Evolutionary conservation across 64 coral and sea anemone genomes (phyloP).

Genomic region (Actinia tenebrosa): DNA sequence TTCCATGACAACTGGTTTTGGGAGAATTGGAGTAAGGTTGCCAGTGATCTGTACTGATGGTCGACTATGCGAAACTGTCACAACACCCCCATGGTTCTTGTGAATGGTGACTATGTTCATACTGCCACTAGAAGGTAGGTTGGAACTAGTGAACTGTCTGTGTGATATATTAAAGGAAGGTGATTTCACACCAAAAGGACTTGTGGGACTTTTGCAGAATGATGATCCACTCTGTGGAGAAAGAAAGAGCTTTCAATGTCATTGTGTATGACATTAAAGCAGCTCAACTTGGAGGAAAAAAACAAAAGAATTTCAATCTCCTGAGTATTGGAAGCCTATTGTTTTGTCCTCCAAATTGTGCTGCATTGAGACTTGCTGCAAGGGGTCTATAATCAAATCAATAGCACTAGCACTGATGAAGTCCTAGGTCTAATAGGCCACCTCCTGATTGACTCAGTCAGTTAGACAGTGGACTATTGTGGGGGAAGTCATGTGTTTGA

Average conservation of each 20-base stretch:
- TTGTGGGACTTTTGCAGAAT: constrained; percentile 4
- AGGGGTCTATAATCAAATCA: too few relatives aligned
- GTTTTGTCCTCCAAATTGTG: too few relatives aligned
- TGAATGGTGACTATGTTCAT: background rate
- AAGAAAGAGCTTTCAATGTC: background rate
- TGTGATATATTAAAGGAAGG: background rate
- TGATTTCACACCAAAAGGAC: background rate
- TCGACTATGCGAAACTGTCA: background rate
- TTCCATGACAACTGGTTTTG: background rate
- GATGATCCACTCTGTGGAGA: background rate
- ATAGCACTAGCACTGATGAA: too few relatives aligned
- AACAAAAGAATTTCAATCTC: too few relatives aligned
- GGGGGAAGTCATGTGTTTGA: too few relatives aligned
- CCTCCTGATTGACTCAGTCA: too few relatives aligned
- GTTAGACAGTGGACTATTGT: too few relatives aligned
- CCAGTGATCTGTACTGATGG: background rate
- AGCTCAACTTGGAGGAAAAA: too few relatives aligned
- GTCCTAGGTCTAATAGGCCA: too few relatives aligned
- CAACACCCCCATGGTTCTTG: background rate
- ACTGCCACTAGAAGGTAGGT: background rate
- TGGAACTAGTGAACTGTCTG: background rate
- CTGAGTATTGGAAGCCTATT: too few relatives aligned
- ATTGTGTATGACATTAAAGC: too few relatives aligned
- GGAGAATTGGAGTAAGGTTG: background rate
- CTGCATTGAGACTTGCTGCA: too few relatives aligned